These are phyloP conservation scores for Entomobrya proxima DNA, from an alignment of 2,888 invertebrate genomes.

Conservation along the genomic window DNA sequence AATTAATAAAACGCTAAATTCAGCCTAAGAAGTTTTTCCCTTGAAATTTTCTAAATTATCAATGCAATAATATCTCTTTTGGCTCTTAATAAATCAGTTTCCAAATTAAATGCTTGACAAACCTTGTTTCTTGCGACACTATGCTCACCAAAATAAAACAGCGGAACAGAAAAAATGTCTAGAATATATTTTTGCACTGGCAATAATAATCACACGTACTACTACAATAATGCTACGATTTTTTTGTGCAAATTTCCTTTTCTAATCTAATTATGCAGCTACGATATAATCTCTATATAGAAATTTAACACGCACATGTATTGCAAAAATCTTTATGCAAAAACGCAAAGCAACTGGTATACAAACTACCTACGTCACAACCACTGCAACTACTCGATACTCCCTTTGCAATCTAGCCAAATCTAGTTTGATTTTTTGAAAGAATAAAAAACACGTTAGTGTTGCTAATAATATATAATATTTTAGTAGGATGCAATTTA, in stretches of 20 bases:
- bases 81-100: neutral
- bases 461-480: no score
- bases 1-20: neutral
- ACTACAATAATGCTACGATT: neutral
- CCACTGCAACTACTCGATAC: no score
- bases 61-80: neutral
- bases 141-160: neutral
- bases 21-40: neutral
- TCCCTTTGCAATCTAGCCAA: neutral
- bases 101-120: neutral
- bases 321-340: neutral
- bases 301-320: neutral
- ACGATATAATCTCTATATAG: neutral
- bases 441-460: neutral
- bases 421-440: neutral
- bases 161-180: neutral
- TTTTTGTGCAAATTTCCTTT: slow-evolving; percentile 5
- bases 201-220: neutral
- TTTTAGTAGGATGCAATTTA: no score
- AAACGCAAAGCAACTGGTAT: neutral
- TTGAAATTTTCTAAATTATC: neutral
- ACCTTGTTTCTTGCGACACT: slow-evolving; percentile 8
- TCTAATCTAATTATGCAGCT: neutral
- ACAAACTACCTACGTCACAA: neutral
- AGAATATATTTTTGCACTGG: neutral